Conservation (phyloP, 2,113 vertebrate genomes). For the Siniperca chuatsi region DNA sequence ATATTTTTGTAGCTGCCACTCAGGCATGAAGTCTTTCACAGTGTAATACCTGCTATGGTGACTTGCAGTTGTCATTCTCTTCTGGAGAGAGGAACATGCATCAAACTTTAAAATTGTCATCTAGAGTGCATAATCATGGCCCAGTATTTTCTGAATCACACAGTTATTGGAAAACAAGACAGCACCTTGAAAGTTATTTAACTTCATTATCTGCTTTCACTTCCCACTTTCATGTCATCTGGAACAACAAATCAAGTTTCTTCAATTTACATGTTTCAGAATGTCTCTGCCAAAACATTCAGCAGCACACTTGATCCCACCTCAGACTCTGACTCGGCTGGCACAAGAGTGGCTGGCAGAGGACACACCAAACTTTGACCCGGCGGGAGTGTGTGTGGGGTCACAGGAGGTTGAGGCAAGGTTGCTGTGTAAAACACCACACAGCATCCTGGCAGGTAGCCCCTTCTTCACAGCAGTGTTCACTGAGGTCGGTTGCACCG, state of each 20-base stretch:
- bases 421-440: slow-evolving; percentile 85
- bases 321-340: slow-evolving; percentile 76
- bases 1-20: background rate
- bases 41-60: background rate
- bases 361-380: slow-evolving; percentile 87
- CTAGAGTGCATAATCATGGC: too few species aligned
- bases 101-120: background rate
- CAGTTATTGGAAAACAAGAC: background rate
- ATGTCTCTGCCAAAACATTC: slow-evolving; percentile 47
- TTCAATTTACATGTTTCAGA: slow-evolving; percentile 13
- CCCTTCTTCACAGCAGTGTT: slow-evolving; percentile 90
- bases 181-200: background rate
- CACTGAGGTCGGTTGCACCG: slow-evolving; percentile 83
- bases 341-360: slow-evolving; percentile 87
- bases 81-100: background rate
- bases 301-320: slow-evolving; percentile 74
- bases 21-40: background rate
- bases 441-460: slow-evolving; percentile 85
- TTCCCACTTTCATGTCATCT: background rate
- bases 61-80: background rate
- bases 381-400: slow-evolving; percentile 82
- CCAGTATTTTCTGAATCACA: background rate
- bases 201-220: background rate
- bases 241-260: background rate
- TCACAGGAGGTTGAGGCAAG: slow-evolving; percentile 68